Evolutionary conservation across 2,113 vertebrate species (phyloP), one percentile per base, ranked within the genome.

Genomic region (Strix uralensis): DNA sequence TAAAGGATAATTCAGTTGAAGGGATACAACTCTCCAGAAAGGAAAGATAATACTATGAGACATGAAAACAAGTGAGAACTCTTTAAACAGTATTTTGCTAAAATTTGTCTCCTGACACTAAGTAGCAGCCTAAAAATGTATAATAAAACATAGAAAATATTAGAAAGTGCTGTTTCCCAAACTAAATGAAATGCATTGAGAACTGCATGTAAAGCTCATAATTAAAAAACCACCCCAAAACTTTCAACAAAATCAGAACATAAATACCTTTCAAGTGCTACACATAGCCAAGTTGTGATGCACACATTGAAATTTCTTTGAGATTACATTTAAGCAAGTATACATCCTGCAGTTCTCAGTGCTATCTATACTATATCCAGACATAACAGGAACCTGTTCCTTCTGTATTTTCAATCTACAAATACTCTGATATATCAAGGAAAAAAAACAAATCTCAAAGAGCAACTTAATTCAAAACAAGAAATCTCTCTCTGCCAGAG

Each of bases 241-340:
- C 20, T 81, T 88, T 75, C 36, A 82, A 44, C 10, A 42, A 84
- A 65, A 86, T 38, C 49, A 62, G 36, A 93, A 34, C 23, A 49
- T 6, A 81, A 84, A 74, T 46, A 79, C 18, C 38, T 71, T 74
- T 52, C 13, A 65, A 78, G 59, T 23, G 29, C 42, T 83, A 55
- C 11, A 74, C 0, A 0, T 2, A 73, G 25, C 19, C 34, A 93
- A 57, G 23, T 1, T 63, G 23, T 2, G 1, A 65, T 47, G n/a
- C 3, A 10, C 21, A 61, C 19, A 38, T 0, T 3, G 3, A 36
- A 81, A 78, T 29, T 34, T 29, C 26, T 42, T 0, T 23, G 26
- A 84, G 9, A 46, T 51, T 52, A 30, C 5, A 22, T 63, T 58
- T 58, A 82, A 82, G n/a, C 20, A 80, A 73, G 83, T 16, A 61